Conservation (phyloP, 2,888 invertebrate species). For the Meta bourneti region DNA sequence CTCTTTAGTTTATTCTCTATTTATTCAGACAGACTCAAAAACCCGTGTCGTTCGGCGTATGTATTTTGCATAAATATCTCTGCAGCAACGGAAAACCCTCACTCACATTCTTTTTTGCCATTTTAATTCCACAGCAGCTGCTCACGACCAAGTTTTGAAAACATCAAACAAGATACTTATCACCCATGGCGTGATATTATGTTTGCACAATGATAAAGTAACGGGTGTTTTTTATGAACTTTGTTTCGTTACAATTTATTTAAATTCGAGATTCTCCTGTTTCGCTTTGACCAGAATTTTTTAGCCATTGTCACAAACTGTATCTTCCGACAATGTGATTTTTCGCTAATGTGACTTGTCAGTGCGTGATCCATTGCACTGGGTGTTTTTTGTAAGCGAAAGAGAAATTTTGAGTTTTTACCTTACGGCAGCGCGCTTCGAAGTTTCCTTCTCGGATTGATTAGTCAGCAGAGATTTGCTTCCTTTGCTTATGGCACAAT, state of each 20-base stretch:
- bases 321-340: neutral
- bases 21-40: conserved; percentile 23
- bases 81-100: neutral
- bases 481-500: too few species aligned
- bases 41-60: conserved; percentile 14
- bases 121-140: neutral
- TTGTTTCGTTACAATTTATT: conserved; percentile 5
- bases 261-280: neutral
- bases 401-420: neutral
- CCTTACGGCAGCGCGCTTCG: too few species aligned
- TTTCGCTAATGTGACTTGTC: neutral
- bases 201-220: conserved; percentile 6
- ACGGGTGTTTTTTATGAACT: conserved; percentile 2
- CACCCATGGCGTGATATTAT: conserved; percentile 11
- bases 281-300: neutral
- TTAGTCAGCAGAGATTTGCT: too few species aligned
- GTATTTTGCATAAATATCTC: conserved; percentile 31
- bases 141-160: neutral
- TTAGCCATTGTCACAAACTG: neutral
- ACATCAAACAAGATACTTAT: conserved; percentile 23
- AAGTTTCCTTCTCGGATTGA: too few species aligned
- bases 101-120: neutral
- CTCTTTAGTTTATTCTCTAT: neutral
- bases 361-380: neutral
- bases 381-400: neutral